Conservation (phyloP, 1,140 invertebrate species). For the Ruditapes philippinarum region DNA sequence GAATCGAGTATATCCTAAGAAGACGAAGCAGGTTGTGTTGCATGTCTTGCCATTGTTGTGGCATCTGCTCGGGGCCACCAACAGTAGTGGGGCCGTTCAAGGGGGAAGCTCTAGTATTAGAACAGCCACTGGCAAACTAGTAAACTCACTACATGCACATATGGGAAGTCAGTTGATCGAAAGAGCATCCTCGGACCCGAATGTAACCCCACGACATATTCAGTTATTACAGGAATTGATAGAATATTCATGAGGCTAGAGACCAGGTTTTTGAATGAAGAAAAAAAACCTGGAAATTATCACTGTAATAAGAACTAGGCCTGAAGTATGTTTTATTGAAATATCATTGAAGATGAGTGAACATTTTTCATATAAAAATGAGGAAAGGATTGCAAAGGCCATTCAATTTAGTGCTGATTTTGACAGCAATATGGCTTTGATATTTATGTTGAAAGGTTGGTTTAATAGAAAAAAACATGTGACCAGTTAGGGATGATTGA, state of each 20-base stretch:
- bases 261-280: background rate
- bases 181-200: slow-evolving; percentile 80
- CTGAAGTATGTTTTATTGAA: too few species aligned
- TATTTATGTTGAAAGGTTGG: too few species aligned
- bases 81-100: slow-evolving; percentile 80
- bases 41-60: slow-evolving; percentile 85
- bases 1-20: slow-evolving; percentile 82
- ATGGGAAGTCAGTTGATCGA: slow-evolving; percentile 84
- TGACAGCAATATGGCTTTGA: too few species aligned
- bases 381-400: background rate
- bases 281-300: background rate
- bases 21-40: slow-evolving; percentile 84
- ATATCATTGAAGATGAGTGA: background rate
- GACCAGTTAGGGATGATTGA: too few species aligned
- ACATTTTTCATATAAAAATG: background rate
- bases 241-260: slow-evolving; percentile 42
- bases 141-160: slow-evolving; percentile 78
- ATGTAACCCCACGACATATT: slow-evolving; percentile 81
- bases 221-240: slow-evolving; percentile 81
- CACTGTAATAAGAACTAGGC: too few species aligned
- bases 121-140: slow-evolving; percentile 79
- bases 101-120: slow-evolving; percentile 81
- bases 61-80: slow-evolving; percentile 84
- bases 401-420: background rate
- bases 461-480: too few species aligned